These are phyloP conservation scores for Podarcis cretensis DNA, from an alignment of 2,113 vertebrate species.

Conservation along the genomic window DNA sequence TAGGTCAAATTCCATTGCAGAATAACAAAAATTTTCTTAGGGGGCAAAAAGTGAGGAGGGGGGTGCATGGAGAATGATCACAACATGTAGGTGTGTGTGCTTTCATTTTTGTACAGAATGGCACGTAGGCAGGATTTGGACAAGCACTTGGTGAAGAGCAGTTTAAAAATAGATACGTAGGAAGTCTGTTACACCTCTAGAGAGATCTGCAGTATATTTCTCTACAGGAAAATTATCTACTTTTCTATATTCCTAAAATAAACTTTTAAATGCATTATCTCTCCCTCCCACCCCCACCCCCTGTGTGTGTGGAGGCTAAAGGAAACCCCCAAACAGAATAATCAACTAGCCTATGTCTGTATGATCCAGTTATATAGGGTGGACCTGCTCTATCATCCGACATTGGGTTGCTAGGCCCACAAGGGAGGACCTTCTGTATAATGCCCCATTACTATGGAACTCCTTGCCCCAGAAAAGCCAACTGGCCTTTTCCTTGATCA, in stretches of 20 bases:
- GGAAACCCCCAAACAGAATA: neutral
- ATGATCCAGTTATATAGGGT: neutral
- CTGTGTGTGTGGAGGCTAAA: neutral
- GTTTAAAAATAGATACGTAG: conserved; percentile 66
- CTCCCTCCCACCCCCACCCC: no score
- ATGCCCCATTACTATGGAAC: neutral
- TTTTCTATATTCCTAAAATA: conserved; percentile 6
- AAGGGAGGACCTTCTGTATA: neutral
- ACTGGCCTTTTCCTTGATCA: neutral
- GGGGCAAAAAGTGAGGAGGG: conserved; percentile 26
- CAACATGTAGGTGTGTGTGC: conserved; percentile 65
- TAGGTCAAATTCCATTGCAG: conserved; percentile 33
- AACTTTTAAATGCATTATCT: neutral
- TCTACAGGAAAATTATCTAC: conserved; percentile 23
- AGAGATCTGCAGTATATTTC: conserved; percentile 43
- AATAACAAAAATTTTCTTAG: conserved; percentile 54
- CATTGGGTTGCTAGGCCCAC: neutral
- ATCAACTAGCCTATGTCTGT: neutral
- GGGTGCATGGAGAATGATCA: conserved; percentile 66
- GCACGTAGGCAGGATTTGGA: conserved; percentile 71
- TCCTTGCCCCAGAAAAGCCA: neutral
- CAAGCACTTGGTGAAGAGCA: conserved; percentile 53
- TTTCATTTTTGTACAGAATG: conserved; percentile 36
- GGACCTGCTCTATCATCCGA: neutral
- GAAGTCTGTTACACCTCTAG: conserved; percentile 66